Percentiles rank a stretch among this genome's conserved stretches.
Conservation (phyloP, 2,797 vertebrate species). For the Phrynocephalus forsythii region DNA sequence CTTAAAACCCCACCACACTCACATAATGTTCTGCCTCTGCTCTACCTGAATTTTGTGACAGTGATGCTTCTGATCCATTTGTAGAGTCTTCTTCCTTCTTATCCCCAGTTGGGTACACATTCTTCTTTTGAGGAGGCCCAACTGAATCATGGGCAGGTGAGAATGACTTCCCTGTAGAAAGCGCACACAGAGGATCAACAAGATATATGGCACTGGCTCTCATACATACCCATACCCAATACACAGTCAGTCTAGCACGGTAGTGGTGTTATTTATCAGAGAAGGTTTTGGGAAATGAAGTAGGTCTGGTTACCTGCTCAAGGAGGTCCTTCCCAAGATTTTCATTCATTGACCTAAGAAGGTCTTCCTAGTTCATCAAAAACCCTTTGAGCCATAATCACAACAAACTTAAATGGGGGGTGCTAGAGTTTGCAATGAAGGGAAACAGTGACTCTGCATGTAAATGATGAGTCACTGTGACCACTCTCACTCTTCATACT, state of each 20-base stretch:
- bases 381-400: no score
- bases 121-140: slow-evolving; percentile 33
- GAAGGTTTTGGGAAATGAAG: background rate
- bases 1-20: background rate
- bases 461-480: background rate
- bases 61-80: background rate
- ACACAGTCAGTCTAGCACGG: background rate
- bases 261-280: background rate
- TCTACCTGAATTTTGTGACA: slow-evolving; percentile 22
- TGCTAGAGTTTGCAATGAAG: slow-evolving; percentile 1
- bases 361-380: background rate
- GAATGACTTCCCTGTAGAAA: slow-evolving; percentile 70
- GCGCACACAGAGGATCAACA: background rate
- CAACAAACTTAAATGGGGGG: background rate
- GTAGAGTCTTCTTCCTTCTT: slow-evolving; percentile 27
- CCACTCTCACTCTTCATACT: background rate
- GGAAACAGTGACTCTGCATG: background rate
- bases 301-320: background rate
- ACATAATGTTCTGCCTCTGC: background rate
- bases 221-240: no score
- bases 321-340: background rate
- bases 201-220: background rate
- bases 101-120: slow-evolving; percentile 35
- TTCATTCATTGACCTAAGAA: no score
- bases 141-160: background rate